Conservation (phyloP, 2,797 vertebrate genomes). For the Sebastes trivittatus region DNA sequence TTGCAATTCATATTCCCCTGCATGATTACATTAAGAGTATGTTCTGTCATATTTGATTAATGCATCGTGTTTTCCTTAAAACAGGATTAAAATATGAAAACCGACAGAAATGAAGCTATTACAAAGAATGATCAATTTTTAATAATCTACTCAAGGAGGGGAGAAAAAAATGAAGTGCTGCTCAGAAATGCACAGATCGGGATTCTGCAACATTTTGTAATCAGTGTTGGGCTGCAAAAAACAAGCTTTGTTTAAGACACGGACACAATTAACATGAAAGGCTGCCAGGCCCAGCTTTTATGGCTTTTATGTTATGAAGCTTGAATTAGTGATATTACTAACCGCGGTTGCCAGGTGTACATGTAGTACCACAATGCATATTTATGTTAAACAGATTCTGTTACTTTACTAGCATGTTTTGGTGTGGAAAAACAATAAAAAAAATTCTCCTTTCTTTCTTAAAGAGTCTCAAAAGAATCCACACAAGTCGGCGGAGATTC, state of each 20-base stretch:
- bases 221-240: conserved; percentile 75
- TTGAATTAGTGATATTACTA: conserved; percentile 70
- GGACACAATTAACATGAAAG: conserved; percentile 81
- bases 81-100: conserved; percentile 92
- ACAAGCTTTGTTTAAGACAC: conserved; percentile 70
- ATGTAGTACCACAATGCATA: conserved; percentile 36
- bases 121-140: conserved; percentile 92
- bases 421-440: conserved; percentile 9
- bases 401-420: conserved; percentile 36
- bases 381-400: conserved; percentile 38
- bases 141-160: conserved; percentile 83
- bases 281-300: conserved; percentile 71
- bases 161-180: conserved; percentile 73
- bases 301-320: conserved; percentile 72
- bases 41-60: conserved; percentile 99
- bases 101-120: conserved; percentile 94
- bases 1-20: conserved; percentile 98
- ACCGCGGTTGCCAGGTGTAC: conserved; percentile 57
- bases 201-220: conserved; percentile 83
- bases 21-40: conserved; percentile 97
- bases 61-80: conserved; percentile 95
- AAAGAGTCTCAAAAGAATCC: too few species aligned
- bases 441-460: not conserved
- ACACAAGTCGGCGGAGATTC: too few species aligned
- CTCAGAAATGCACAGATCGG: conserved; percentile 82